phyloP scores from a whole-genome alignment of 2,888 invertebrate species.

The Drosophila monieri region DNA sequence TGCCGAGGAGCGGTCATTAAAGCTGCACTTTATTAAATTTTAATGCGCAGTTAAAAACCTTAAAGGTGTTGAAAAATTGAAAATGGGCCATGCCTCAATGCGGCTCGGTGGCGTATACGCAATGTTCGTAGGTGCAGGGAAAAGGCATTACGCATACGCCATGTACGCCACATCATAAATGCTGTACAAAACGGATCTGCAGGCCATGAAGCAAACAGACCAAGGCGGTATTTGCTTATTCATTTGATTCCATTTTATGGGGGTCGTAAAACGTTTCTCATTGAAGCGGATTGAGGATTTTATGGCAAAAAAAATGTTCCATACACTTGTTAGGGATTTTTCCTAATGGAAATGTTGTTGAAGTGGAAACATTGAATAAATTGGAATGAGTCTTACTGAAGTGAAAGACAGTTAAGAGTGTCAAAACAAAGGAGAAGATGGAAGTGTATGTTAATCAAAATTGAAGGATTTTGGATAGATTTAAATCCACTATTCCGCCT shows the following conservation, averaged over 20 bases:
- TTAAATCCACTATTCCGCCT: background rate
- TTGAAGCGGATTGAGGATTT: slow-evolving; percentile 35
- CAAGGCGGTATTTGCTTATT: slow-evolving; percentile 31
- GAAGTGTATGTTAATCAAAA: background rate
- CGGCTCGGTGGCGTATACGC: slow-evolving; percentile 29
- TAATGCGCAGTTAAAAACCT: slow-evolving; percentile 28
- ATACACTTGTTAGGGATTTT: slow-evolving; percentile 24
- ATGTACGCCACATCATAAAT: slow-evolving; percentile 26
- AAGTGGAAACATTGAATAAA: slow-evolving; percentile 19
- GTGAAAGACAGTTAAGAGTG: background rate
- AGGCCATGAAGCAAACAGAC: slow-evolving; percentile 13
- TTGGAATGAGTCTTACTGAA: slow-evolving; percentile 3
- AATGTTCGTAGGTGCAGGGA: slow-evolving; percentile 4
- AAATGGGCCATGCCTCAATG: background rate
- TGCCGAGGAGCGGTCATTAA: background rate
- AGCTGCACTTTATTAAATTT: slow-evolving; percentile 26
- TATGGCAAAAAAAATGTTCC: slow-evolving; percentile 19
- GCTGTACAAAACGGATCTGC: slow-evolving; percentile 5
- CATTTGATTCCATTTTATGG: slow-evolving; percentile 33
- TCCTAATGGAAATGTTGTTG: slow-evolving; percentile 27
- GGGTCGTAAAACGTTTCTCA: slow-evolving; percentile 31
- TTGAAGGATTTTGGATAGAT: background rate
- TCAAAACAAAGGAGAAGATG: background rate
- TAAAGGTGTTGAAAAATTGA: slow-evolving; percentile 35
- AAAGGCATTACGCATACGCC: slow-evolving; percentile 34